Evolutionary conservation across 1,140 invertebrate genomes (phyloP).

Genomic region (Adelges cooleyi): DNA sequence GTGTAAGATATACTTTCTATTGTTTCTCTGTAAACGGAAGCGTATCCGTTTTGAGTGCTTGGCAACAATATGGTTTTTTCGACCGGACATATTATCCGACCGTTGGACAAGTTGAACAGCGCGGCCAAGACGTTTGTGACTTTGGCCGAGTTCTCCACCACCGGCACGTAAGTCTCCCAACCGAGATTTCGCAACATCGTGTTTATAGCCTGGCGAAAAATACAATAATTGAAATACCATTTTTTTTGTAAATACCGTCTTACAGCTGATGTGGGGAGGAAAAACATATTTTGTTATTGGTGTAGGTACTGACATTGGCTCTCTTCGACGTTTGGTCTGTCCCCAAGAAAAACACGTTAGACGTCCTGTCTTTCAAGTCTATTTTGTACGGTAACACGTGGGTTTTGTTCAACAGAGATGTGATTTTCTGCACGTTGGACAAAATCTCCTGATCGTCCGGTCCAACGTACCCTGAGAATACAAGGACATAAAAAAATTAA

Average conservation of each 20-base stretch:
- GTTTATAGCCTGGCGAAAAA: not conserved
- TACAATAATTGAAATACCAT: too few relatives aligned
- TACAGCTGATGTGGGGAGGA: too few relatives aligned
- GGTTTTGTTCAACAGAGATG: slow-evolving; percentile 39
- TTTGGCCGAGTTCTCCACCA: slow-evolving; percentile 2
- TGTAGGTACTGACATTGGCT: not conserved
- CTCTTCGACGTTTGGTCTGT: slow-evolving; percentile 40
- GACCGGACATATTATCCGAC: not conserved
- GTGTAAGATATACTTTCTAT: slow-evolving; percentile 12
- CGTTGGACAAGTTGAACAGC: not conserved
- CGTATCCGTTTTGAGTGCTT: not conserved
- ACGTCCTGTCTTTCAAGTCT: slow-evolving; percentile 38
- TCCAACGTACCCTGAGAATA: slow-evolving; percentile 39
- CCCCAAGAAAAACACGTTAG: slow-evolving; percentile 37
- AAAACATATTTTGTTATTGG: too few relatives aligned
- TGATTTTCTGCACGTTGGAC: slow-evolving; percentile 40
- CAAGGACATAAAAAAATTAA: not conserved
- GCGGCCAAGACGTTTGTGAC: not conserved
- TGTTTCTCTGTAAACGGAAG: not conserved
- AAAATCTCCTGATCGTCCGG: slow-evolving; percentile 38
- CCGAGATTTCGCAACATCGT: slow-evolving; percentile 12
- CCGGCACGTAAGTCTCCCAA: not conserved
- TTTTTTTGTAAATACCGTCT: too few relatives aligned
- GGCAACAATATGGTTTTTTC: slow-evolving; percentile 1
- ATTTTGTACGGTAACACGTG: slow-evolving; percentile 40